Percentiles rank a stretch among this genome's conserved stretches.
Conservation (phyloP, 2,888 invertebrate species). For the Nemoura dubitans region DNA sequence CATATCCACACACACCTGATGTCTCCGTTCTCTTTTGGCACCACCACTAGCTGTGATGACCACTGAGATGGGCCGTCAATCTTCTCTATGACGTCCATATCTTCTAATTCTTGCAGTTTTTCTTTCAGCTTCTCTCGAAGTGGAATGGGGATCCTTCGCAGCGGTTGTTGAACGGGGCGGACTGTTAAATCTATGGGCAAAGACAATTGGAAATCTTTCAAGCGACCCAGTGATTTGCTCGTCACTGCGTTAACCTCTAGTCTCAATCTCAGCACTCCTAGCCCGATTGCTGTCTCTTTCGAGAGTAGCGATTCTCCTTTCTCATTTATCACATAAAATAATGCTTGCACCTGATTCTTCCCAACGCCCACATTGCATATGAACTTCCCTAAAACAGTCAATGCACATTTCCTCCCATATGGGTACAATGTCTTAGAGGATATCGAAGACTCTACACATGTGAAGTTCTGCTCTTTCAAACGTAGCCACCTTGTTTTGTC, state of each 20-base stretch:
- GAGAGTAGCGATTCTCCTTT: conserved; percentile 41
- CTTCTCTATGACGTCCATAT: conserved; percentile 45
- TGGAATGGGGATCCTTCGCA: conserved; percentile 55
- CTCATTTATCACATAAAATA: conserved; percentile 42
- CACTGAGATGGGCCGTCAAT: conserved; percentile 49
- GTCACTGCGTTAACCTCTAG: not conserved
- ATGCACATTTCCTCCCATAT: conserved; percentile 35
- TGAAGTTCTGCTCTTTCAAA: conserved; percentile 29
- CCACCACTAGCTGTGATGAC: conserved; percentile 53
- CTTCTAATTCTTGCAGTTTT: conserved; percentile 51
- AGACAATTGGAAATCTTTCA: conserved; percentile 24
- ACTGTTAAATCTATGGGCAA: conserved; percentile 27
- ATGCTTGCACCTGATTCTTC: not conserved
- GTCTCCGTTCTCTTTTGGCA: conserved; percentile 52
- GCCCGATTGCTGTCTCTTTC: conserved; percentile 40
- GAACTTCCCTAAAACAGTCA: conserved; percentile 37
- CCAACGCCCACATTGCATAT: not conserved
- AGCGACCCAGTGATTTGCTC: not conserved
- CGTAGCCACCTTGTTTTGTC: conserved; percentile 33
- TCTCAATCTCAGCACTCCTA: conserved; percentile 40
- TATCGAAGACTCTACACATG: not conserved
- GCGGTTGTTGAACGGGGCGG: conserved; percentile 54
- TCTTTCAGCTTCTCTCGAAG: conserved; percentile 53
- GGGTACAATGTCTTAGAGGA: conserved; percentile 31
- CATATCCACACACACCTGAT: conserved; percentile 55